Base-by-base conservation (phyloP, 2,888 invertebrate species). In the Actias luna region DNA sequence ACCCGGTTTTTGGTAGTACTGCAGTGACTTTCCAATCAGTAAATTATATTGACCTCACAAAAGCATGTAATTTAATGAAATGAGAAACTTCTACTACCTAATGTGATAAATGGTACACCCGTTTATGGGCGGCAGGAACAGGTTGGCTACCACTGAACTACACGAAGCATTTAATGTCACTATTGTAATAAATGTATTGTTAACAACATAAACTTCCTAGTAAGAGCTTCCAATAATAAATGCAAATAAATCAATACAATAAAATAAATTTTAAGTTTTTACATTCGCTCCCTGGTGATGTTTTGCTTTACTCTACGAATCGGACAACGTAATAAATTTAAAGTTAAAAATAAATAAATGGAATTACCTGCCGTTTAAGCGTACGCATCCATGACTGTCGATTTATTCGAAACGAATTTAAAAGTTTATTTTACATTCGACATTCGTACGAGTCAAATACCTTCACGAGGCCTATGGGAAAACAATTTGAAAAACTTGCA, bases 391-490 rank as follows among this genome's bases (percentile, higher is more conserved):
- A 16, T 29, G n/a, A 16, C 25, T 12, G 14, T 31, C 31, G 33
- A 42, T 62, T 42, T 62, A 61, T 61, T 57, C 61, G 42, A 18
- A 29, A 10, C 58, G 42, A 57, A 58, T 62, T 31, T 57, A 16
- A 16, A n/a, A 22, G 18, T 27, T 29, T 57, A 42, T 25, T 62
- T 58, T 39, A 58, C 39, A 62, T 62, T 62, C 61, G 58, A 22
- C 22, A 31, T 27, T 22, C 58, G 58, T 57, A 22, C 61, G 25
- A 4, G 10, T 31, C 27, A 61, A 62, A 65, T 65, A 57, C 65
- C 64, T 58, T 65, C 59, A 61, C 63, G 65, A n/a, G 39, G 59
- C 35, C 35, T 42, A 35, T 55, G 62, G 59, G 60, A 61, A 63
- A 59, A 65, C 65, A 61, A 61, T 65, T 46, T 42, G 61, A 59